Evolutionary conservation across 2,888 invertebrate genomes (phyloP), one percentile per base, ranked within the genome.

Genomic region (Bombylius discolor): DNA sequence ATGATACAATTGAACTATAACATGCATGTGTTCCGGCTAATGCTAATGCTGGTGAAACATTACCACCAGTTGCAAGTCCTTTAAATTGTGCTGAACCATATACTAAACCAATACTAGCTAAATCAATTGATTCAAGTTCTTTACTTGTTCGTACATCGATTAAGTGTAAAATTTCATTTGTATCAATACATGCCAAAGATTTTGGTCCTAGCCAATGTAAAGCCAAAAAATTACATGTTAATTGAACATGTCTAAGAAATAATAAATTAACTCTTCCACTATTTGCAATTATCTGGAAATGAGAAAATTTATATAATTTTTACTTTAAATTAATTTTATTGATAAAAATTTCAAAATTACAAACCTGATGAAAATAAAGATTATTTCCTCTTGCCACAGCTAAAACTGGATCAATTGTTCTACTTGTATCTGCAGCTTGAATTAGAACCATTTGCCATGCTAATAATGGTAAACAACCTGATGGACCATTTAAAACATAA

Each of bases 21-120:
- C 87, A 87, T 0, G 82, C 82, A 64, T 78, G 78, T 5, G 76
- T 77, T 1, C 81, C 82, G 0, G 81, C 81, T 53, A 75, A 68
- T 47, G 79, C 77, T 70, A 82, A 76, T 0, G 82, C 82, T 5
- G 77, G 78, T 59, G 89, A 79, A 63, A 86, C 98, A 68, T 94
- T 93, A 0, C 97, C 96, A 7, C 98, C 98, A 0, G 97, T 97
- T 59, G 95, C 94, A 47, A 96, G 77, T 0, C 89, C 97, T 77
- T 94, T 83, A 65, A 86, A 89, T 68, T 73, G 90, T 48, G 91
- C 89, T 42, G 90, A 89, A 49, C 88, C 86, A 67, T 92, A 93
- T 1, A 92, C 89, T 47, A 93, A 79, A 47, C 88, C 85, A 14
- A 89, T 86, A 66, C 81, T 81, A 42, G 86, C 85, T 62, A 93